phyloP scores from a whole-genome alignment of 2,797 vertebrate species.

The Cottoperca gobio region DNA sequence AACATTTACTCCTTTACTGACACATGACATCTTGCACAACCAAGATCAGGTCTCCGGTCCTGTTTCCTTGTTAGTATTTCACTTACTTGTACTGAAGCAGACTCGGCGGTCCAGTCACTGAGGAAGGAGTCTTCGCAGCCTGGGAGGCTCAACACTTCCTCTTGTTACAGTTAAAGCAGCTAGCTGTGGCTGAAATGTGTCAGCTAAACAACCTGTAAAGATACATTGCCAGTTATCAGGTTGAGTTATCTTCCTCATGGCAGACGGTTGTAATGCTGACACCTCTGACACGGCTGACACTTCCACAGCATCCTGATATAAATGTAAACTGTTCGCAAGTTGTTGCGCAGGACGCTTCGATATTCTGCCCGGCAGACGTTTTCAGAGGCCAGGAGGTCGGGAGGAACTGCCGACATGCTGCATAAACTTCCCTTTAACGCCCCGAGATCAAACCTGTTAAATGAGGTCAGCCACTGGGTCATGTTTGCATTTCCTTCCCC shows the following conservation, averaged over 20 bases:
- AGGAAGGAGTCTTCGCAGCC: no score
- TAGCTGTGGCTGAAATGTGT: neutral
- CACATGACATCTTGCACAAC: neutral
- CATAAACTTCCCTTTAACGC: slow-evolving; percentile 47
- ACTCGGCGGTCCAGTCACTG: no score
- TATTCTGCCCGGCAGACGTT: slow-evolving; percentile 53
- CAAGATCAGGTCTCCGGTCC: neutral
- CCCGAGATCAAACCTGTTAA: slow-evolving; percentile 53
- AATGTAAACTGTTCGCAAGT: slow-evolving; percentile 35
- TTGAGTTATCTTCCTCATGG: slow-evolving; percentile 14
- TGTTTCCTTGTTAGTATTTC: neutral
- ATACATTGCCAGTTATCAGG: neutral
- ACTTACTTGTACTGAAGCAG: no score
- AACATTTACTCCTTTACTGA: neutral
- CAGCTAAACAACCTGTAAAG: neutral
- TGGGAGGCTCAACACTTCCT: neutral
- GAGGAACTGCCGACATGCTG: slow-evolving; percentile 53
- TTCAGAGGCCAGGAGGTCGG: slow-evolving; percentile 36
- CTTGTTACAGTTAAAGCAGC: neutral
- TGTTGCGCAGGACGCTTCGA: slow-evolving; percentile 32
- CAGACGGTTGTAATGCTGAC: slow-evolving; percentile 25
- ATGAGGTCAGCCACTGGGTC: slow-evolving; percentile 49
- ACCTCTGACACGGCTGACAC: slow-evolving; percentile 7
- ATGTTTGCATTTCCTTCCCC: slow-evolving; percentile 15
- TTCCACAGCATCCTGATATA: slow-evolving; percentile 16